These are phyloP conservation scores for Cotesia vestalis DNA, from an alignment of 1,140 invertebrate species.

Conservation along the genomic window DNA sequence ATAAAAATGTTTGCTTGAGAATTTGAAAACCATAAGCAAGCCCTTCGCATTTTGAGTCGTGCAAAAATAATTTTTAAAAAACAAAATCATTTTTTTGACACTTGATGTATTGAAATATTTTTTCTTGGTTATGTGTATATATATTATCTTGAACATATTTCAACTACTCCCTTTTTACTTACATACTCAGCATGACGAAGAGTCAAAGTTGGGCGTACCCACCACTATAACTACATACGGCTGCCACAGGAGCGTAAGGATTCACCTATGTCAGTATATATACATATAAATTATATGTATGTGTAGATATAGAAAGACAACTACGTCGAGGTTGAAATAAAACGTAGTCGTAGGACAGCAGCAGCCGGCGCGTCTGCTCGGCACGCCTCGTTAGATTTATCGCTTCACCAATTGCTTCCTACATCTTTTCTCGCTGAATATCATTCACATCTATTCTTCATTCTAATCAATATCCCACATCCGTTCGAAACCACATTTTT, in stretches of 20 bases:
- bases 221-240: not conserved
- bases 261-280: not conserved
- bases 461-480: constrained; percentile 15
- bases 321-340: constrained; percentile 58
- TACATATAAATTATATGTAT: not conserved
- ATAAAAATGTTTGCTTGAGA: no score
- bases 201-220: constrained; percentile 61
- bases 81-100: constrained; percentile 1
- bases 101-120: not conserved
- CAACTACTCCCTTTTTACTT: constrained; percentile 35
- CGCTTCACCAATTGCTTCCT: constrained; percentile 41
- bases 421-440: constrained; percentile 34
- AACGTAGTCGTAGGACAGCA: constrained; percentile 26
- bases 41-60: not conserved
- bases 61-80: no score
- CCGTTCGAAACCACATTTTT: constrained; percentile 2
- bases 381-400: constrained; percentile 59
- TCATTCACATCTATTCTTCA: constrained; percentile 24
- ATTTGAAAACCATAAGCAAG: no score
- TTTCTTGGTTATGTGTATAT: not conserved
- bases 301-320: constrained; percentile 33
- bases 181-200: constrained; percentile 40
- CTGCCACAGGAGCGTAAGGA: constrained; percentile 39
- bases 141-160: constrained; percentile 13
- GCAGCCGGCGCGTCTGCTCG: constrained; percentile 34